These are phyloP conservation scores for Dasysyrphus tricinctus DNA, from an alignment of 2,888 invertebrate species.

Conservation along the genomic window DNA sequence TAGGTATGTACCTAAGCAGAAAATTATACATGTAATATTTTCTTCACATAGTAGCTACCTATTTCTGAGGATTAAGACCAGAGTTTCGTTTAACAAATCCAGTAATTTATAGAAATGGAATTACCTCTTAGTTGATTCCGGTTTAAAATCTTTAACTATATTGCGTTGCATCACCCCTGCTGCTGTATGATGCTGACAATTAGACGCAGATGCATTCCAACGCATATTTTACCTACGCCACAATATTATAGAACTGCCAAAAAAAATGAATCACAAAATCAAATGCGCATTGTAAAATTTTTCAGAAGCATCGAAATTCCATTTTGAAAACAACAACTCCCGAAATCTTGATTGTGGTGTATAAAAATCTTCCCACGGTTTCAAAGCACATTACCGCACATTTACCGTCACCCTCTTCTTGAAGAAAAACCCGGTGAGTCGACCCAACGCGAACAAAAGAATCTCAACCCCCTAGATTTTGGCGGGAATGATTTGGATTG, in stretches of 20 bases:
- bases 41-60: too few species aligned
- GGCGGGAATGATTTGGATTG: slow-evolving; percentile 56
- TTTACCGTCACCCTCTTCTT: slow-evolving; percentile 59
- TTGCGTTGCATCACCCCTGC: slow-evolving; percentile 45
- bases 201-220: slow-evolving; percentile 53
- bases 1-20: too few species aligned
- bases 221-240: slow-evolving; percentile 10
- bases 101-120: too few species aligned
- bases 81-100: too few species aligned
- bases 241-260: slow-evolving; percentile 25
- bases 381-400: slow-evolving; percentile 11
- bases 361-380: slow-evolving; percentile 72
- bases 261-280: slow-evolving; percentile 45
- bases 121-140: background rate
- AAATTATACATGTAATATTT: too few species aligned
- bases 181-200: background rate
- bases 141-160: background rate
- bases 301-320: slow-evolving; percentile 36
- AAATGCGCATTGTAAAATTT: slow-evolving; percentile 32
- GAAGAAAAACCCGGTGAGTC: slow-evolving; percentile 36
- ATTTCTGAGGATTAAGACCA: too few species aligned
- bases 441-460: slow-evolving; percentile 41
- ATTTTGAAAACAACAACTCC: slow-evolving; percentile 39
- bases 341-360: slow-evolving; percentile 30
- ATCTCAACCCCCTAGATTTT: slow-evolving; percentile 59